Evolutionary conservation across 2,888 invertebrate genomes (phyloP), one percentile per base, ranked within the genome.

Genomic region (Sminthurinus aureus): DNA sequence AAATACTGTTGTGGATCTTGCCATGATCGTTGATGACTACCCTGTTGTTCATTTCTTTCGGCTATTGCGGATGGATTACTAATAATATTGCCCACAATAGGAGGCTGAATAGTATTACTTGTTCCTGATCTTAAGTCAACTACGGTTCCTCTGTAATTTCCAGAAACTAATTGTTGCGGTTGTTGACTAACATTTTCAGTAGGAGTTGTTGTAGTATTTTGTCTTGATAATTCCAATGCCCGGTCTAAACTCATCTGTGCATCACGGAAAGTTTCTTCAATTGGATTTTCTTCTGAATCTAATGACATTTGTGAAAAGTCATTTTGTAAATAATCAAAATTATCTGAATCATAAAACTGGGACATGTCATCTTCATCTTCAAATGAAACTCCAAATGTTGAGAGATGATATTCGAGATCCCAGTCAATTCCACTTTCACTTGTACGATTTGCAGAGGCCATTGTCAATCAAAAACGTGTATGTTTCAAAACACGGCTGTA

Each of bases 381-480:
- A 52, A 20, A 78, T 11, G 22, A 22, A 24, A 52, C 20, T 6
- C 58, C 78, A 52, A 18, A 52, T 13, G 18, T 13, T 20, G 78
- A 50, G 8, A 78, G 26, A 20, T 64, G 58, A n/a, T 52, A 52
- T 26, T 78, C 78, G 18, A 64, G 22, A n/a, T 78, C 64, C 78
- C 78, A 78, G 26, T 78, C 64, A 26, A 78, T 78, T 4, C 78
- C 78, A 76, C 76, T 76, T n/a, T 76, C 76, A 51, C 76, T 76
- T 51, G 15, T 0, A 11, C n/a, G 76, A 76, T 15, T 12, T 15
- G 24, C 8, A 11, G 73, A 24, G 1, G 24, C 4, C 71, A 24
- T 71, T 13, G 20, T 20, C 13, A 71, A 71, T 24, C 71, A 22
- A 3, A n/a, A 9, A 71, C 15, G 6, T 38, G 38, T 38, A 6